Evolutionary conservation across 2,888 invertebrate genomes (phyloP).

Genomic region (Morinoia aosen): DNA sequence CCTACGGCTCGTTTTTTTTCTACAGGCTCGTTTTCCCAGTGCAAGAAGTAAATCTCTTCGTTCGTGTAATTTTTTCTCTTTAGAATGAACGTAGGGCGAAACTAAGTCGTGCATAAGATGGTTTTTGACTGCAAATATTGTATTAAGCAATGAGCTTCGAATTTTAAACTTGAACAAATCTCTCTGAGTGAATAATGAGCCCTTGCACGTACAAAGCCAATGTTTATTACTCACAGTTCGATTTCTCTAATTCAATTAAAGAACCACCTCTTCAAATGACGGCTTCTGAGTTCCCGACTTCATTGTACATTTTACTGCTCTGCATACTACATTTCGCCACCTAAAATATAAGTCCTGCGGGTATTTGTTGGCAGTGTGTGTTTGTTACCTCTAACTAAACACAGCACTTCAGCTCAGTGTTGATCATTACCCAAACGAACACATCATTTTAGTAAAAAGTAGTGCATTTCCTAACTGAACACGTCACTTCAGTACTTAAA

Average conservation of each 20-base stretch:
- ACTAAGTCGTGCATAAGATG: background rate
- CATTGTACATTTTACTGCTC: background rate
- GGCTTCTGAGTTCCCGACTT: background rate
- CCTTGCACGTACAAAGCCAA: background rate
- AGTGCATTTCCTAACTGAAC: background rate
- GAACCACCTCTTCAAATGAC: background rate
- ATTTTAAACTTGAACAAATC: background rate
- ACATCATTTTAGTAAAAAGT: no score
- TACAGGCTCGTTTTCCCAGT: background rate
- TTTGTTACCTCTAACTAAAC: background rate
- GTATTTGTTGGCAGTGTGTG: background rate
- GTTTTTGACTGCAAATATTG: background rate
- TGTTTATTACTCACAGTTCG: background rate
- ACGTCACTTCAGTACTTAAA: background rate
- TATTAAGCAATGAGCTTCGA: background rate
- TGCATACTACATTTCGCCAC: background rate
- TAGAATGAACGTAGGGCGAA: background rate
- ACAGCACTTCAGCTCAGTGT: background rate
- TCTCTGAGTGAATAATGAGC: background rate
- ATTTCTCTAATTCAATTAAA: background rate
- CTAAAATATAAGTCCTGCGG: background rate
- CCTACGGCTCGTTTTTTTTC: background rate
- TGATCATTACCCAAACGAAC: background rate
- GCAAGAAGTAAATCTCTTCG: background rate
- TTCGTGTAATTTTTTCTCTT: background rate